A percentile compares a stretch with the other conserved stretches of the same genome.
phyloP scores from a whole-genome alignment of 2,888 invertebrate species.

The Zygothrica quintamaculata region DNA sequence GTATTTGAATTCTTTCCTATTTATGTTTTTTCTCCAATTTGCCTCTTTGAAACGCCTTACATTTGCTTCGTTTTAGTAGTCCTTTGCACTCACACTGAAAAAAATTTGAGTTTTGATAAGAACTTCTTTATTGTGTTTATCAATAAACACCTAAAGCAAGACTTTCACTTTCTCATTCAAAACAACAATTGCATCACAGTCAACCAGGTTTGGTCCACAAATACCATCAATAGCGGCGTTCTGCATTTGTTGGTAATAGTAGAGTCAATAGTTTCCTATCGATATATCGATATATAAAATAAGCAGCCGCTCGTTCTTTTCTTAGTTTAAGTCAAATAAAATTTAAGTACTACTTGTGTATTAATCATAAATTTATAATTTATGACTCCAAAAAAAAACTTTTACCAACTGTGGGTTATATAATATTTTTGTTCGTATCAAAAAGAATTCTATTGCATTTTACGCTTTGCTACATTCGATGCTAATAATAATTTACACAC shows the following conservation, averaged over 20 bases:
- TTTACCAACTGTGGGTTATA: too few species aligned
- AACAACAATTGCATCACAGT: conserved; percentile 75
- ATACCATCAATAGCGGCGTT: conserved; percentile 33
- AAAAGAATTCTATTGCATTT: too few species aligned
- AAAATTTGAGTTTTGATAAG: conserved; percentile 11
- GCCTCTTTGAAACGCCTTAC: conserved; percentile 38
- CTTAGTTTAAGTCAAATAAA: too few species aligned
- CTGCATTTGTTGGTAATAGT: conserved; percentile 13
- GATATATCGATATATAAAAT: conserved; percentile 20
- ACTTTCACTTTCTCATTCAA: conserved; percentile 70
- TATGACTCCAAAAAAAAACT: too few species aligned
- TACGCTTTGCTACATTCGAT: too few species aligned
- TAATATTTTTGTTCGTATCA: too few species aligned
- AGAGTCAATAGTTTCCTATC: conserved; percentile 10
- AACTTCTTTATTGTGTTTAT: conserved; percentile 26
- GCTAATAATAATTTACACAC: too few species aligned
- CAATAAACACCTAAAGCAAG: conserved; percentile 17
- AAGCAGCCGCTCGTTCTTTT: too few species aligned
- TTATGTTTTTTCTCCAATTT: conserved; percentile 21
- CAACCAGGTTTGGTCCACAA: conserved; percentile 26
- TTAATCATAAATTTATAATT: too few species aligned
- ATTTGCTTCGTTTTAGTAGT: conserved; percentile 6
- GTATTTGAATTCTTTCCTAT: conserved; percentile 5
- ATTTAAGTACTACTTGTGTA: too few species aligned
- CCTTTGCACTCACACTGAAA: neutral